Evolutionary conservation across 2,113 vertebrate genomes (phyloP).

Genomic region (Oreotrochilus melanogaster): DNA sequence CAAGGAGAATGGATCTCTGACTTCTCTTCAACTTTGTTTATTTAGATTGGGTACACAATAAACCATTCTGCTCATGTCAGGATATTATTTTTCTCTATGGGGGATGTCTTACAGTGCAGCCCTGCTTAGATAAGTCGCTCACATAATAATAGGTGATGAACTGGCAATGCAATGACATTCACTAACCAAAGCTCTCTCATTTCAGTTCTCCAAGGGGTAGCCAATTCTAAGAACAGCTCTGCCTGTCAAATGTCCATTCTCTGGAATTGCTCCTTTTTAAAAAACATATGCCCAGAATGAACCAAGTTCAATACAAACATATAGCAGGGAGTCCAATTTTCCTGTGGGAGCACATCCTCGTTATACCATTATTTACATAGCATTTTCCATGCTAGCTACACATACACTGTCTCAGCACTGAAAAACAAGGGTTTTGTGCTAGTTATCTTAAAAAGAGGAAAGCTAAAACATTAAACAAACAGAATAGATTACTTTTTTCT

Average conservation of each 20-base stretch:
- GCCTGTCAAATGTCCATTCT: not conserved
- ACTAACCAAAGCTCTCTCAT: constrained; percentile 35
- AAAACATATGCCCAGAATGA: constrained; percentile 22
- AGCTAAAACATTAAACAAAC: constrained; percentile 2
- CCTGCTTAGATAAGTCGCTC: not conserved
- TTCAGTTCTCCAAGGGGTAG: constrained; percentile 38
- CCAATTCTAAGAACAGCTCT: constrained; percentile 6
- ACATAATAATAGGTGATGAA: constrained; percentile 54
- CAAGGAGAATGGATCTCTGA: not conserved
- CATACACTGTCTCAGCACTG: not conserved
- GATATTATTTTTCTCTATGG: constrained; percentile 40
- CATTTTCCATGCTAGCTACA: constrained; percentile 21
- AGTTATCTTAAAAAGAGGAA: not conserved
- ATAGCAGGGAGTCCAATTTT: constrained; percentile 49
- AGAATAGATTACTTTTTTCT: not conserved
- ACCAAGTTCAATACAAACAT: constrained; percentile 46
- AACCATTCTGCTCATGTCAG: constrained; percentile 21
- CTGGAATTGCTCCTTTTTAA: not conserved
- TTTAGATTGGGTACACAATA: constrained; percentile 14
- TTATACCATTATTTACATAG: constrained; percentile 40
- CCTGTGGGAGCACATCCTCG: not conserved
- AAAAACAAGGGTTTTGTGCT: not conserved
- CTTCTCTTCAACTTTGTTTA: constrained; percentile 27
- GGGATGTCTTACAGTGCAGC: not conserved
- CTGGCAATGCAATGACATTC: constrained; percentile 18